Conservation (phyloP, 2,797 vertebrate genomes). For the Malacoraja senta region DNA sequence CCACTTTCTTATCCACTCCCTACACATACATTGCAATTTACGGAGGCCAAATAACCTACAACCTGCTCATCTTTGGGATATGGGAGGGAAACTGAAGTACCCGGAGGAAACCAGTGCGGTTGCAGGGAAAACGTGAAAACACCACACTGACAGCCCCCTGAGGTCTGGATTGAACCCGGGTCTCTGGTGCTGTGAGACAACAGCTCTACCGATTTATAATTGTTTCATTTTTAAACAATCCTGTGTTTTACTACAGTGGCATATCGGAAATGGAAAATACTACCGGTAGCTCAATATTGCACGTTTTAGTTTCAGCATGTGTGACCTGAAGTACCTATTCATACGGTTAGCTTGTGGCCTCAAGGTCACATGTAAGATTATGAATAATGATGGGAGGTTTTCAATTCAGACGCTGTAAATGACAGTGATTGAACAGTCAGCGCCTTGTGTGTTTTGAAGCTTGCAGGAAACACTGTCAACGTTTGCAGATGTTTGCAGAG, state of each 20-base stretch:
- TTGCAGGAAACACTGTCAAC: constrained; percentile 33
- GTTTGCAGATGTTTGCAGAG: constrained; percentile 15
- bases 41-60: too few relatives aligned
- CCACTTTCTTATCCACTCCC: too few relatives aligned
- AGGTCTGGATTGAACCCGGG: too few relatives aligned
- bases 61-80: too few relatives aligned
- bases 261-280: neutral
- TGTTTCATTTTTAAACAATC: neutral
- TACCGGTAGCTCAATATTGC: neutral
- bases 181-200: too few relatives aligned
- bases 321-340: neutral
- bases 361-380: constrained; percentile 25
- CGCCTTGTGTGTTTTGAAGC: constrained; percentile 32
- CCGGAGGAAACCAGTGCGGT: too few relatives aligned
- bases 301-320: neutral
- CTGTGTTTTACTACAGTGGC: neutral
- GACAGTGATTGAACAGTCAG: constrained; percentile 35
- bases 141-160: too few relatives aligned
- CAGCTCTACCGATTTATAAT: too few relatives aligned
- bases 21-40: too few relatives aligned
- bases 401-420: constrained; percentile 22
- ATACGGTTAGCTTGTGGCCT: neutral
- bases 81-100: too few relatives aligned
- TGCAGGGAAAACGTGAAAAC: too few relatives aligned
- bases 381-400: constrained; percentile 33